These are phyloP conservation scores for Sycophila sp. DNA, from an alignment of 1,140 invertebrate genomes.

Conservation along the genomic window DNA sequence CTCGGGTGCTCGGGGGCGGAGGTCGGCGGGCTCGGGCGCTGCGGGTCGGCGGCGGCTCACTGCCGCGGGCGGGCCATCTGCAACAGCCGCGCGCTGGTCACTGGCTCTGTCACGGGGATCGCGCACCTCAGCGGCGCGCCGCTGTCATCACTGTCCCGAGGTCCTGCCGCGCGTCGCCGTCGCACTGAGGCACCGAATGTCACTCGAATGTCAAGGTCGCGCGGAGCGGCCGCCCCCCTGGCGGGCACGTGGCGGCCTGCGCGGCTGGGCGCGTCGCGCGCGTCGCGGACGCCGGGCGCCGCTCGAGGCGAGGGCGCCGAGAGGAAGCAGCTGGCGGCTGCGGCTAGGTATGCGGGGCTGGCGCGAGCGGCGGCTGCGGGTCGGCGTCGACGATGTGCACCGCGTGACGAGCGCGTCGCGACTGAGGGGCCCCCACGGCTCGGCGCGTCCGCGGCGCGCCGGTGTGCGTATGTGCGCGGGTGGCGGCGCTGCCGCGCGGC, in stretches of 20 bases:
- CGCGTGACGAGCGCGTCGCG: conserved; percentile 66
- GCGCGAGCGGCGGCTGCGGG: conserved; percentile 38
- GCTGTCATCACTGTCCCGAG: background rate
- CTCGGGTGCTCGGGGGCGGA: background rate
- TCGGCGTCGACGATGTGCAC: conserved; percentile 55
- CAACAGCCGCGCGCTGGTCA: conserved; percentile 3
- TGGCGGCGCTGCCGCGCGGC: conserved; percentile 33
- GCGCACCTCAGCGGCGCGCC: conserved; percentile 35
- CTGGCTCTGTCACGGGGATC: conserved; percentile 8
- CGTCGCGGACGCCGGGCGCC: background rate
- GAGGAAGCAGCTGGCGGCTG: background rate
- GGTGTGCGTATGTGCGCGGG: conserved; percentile 32
- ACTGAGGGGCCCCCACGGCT: conserved; percentile 58
- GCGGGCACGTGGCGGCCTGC: background rate
- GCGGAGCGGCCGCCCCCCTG: background rate
- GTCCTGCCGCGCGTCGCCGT: background rate
- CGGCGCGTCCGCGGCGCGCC: conserved; percentile 25
- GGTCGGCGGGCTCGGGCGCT: background rate
- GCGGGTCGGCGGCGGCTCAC: background rate
- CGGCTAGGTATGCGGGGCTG: conserved; percentile 26
- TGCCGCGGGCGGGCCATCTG: background rate
- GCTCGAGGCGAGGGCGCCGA: background rate
- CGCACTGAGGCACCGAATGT: background rate
- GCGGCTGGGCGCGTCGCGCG: background rate
- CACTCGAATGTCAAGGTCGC: background rate